Percentiles rank a stretch among this genome's conserved stretches.
These are phyloP conservation scores for Mythimna ferrago DNA, from an alignment of 2,888 invertebrate genomes.

Conservation along the genomic window DNA sequence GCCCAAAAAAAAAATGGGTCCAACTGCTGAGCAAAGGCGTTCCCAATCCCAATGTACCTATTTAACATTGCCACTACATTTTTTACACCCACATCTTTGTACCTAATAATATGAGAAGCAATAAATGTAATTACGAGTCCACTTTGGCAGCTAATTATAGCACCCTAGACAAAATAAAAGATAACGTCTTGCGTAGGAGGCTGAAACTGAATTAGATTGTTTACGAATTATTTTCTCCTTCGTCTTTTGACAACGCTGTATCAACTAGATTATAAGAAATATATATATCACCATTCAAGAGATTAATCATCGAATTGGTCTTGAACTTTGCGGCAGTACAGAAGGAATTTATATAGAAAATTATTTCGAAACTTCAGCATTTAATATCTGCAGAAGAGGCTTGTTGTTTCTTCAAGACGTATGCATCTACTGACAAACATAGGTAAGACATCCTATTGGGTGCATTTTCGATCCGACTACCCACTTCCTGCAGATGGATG, in stretches of 20 bases:
- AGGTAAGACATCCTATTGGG: background rate
- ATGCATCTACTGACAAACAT: background rate
- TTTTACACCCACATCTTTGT: background rate
- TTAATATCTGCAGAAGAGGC: background rate
- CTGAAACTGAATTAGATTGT: conserved; percentile 8
- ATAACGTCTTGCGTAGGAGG: conserved; percentile 30
- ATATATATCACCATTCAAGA: background rate
- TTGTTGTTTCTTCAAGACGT: background rate
- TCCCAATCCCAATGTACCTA: too few species aligned
- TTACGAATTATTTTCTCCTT: background rate
- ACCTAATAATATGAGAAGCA: background rate
- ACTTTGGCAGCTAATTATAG: conserved; percentile 21
- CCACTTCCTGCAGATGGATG: background rate
- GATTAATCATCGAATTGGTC: background rate
- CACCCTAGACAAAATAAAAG: conserved; percentile 40
- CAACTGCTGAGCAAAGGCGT: too few species aligned
- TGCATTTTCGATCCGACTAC: background rate
- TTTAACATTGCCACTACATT: too few species aligned
- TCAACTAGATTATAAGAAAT: background rate
- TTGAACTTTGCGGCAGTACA: background rate
- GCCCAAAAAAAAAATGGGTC: too few species aligned
- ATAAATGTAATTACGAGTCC: background rate
- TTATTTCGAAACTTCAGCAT: background rate
- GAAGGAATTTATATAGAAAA: background rate
- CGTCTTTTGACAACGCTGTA: background rate